These are phyloP conservation scores for Ferdinandea cuprea DNA, from an alignment of 2,888 invertebrate genomes.

Conservation along the genomic window DNA sequence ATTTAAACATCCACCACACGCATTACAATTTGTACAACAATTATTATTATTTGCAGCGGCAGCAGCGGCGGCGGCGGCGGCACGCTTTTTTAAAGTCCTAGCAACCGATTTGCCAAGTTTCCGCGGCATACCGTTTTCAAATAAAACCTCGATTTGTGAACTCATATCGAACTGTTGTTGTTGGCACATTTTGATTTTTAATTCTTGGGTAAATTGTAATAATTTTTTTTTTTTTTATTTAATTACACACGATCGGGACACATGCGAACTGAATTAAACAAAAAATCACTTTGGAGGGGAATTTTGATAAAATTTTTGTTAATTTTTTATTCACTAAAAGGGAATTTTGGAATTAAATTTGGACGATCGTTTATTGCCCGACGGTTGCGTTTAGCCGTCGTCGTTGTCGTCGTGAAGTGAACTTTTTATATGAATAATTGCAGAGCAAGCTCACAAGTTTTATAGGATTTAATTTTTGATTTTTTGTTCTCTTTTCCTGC, in stretches of 20 bases:
- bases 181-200: slow-evolving; percentile 66
- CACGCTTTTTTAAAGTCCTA: slow-evolving; percentile 80
- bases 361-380: slow-evolving; percentile 67
- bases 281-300: neutral
- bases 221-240: slow-evolving; percentile 4
- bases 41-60: slow-evolving; percentile 41
- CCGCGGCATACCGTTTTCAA: slow-evolving; percentile 81
- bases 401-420: slow-evolving; percentile 58
- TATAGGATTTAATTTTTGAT: slow-evolving; percentile 71
- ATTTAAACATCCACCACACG: slow-evolving; percentile 63
- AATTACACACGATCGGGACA: slow-evolving; percentile 34
- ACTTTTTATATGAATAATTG: slow-evolving; percentile 49
- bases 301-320: slow-evolving; percentile 6
- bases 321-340: neutral
- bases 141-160: slow-evolving; percentile 81
- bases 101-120: slow-evolving; percentile 81
- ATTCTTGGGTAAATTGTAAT: slow-evolving; percentile 19
- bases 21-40: slow-evolving; percentile 61
- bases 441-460: slow-evolving; percentile 49
- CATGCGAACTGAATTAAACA: slow-evolving; percentile 24
- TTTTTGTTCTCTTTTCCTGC: slow-evolving; percentile 60
- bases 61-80: slow-evolving; percentile 72
- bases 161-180: slow-evolving; percentile 74
- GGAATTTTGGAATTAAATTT: slow-evolving; percentile 36
- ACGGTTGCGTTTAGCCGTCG: slow-evolving; percentile 50